Conservation (phyloP, 2,888 invertebrate species). For the Pediacus dermestoides region DNA sequence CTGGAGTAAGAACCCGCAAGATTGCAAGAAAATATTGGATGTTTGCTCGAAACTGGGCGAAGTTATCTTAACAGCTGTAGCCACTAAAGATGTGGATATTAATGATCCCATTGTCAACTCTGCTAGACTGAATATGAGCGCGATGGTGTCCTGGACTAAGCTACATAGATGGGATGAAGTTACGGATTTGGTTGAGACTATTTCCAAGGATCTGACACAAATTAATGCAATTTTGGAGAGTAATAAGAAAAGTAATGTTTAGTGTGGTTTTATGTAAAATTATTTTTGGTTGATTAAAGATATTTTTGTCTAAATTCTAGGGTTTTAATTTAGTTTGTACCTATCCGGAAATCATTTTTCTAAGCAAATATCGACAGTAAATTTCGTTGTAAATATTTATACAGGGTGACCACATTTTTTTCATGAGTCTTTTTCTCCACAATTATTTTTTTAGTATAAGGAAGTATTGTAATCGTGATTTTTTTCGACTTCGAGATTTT, state of each 20-base stretch:
- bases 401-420: no score
- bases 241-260: conserved; percentile 21
- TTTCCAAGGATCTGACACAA: conserved; percentile 31
- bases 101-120: conserved; percentile 40
- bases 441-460: no score
- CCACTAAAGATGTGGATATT: conserved; percentile 48
- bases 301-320: background rate
- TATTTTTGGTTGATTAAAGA: background rate
- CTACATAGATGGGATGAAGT: conserved; percentile 46
- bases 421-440: no score
- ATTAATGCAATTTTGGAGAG: conserved; percentile 25
- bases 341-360: background rate
- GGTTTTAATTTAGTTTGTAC: background rate
- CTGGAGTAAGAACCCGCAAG: conserved; percentile 58
- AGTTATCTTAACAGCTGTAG: conserved; percentile 56
- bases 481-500: no score
- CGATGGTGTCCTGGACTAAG: conserved; percentile 47
- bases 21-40: conserved; percentile 61
- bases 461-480: no score
- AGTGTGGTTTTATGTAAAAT: conserved; percentile 3
- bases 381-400: no score
- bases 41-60: conserved; percentile 59
- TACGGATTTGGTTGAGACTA: conserved; percentile 39
- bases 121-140: conserved; percentile 40
- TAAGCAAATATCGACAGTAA: no score